A percentile compares a stretch with the other conserved stretches of the same genome.
Evolutionary conservation across 2,113 vertebrate genomes (phyloP).

Genomic region (Rhadina sibilatrix): DNA sequence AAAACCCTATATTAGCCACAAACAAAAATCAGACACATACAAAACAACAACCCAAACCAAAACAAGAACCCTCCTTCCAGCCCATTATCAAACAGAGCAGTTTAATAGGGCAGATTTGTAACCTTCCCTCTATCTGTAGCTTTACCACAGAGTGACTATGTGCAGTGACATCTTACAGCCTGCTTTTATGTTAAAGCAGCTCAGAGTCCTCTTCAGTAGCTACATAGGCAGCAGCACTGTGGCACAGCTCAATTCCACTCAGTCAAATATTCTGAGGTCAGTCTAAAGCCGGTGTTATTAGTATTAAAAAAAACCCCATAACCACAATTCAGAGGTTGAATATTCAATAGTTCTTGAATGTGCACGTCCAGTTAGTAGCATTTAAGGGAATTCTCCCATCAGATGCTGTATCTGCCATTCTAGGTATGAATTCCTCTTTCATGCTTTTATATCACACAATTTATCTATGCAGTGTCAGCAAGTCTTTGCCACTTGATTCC

Average conservation of each 20-base stretch:
- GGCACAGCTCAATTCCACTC: neutral
- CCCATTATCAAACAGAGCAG: neutral
- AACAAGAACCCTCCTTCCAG: neutral
- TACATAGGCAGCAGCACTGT: neutral
- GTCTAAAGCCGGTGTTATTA: neutral
- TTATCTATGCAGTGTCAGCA: neutral
- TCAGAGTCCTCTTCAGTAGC: neutral
- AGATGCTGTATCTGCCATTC: neutral
- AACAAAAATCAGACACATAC: neutral
- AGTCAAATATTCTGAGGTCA: neutral
- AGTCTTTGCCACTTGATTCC: neutral
- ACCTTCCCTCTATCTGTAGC: neutral
- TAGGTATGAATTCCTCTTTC: neutral
- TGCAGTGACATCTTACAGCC: neutral
- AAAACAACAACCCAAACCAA: neutral
- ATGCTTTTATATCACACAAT: neutral
- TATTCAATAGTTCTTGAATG: neutral
- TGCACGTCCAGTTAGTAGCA: neutral
- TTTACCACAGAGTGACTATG: neutral
- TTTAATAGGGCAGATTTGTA: neutral
- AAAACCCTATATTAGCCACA: neutral
- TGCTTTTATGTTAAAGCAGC: neutral
- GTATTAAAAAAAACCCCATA: neutral
- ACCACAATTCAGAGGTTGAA: rapidly evolving
- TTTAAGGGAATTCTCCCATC: neutral